Evolutionary conservation across 2,797 vertebrate species (phyloP).

Genomic region (Stomatorhinus walkeri): DNA sequence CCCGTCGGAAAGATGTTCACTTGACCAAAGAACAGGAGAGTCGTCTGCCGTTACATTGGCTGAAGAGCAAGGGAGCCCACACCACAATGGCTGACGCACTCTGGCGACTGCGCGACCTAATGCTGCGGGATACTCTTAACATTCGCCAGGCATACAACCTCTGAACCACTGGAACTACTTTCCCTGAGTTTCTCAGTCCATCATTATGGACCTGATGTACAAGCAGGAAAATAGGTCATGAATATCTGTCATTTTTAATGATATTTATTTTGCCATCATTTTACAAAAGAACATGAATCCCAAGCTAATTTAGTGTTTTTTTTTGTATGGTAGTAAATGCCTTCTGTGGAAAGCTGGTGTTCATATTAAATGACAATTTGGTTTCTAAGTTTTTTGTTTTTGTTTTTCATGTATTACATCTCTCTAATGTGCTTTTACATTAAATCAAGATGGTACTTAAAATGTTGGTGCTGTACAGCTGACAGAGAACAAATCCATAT

Average conservation of each 20-base stretch:
- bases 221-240: slow-evolving; percentile 40
- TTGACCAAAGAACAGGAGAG: slow-evolving; percentile 94
- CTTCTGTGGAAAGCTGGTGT: slow-evolving; percentile 40
- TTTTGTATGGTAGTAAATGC: slow-evolving; percentile 35
- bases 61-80: slow-evolving; percentile 98
- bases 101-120: slow-evolving; percentile 93
- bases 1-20: slow-evolving; percentile 80
- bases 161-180: slow-evolving; percentile 53
- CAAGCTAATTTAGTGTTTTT: slow-evolving; percentile 42
- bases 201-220: slow-evolving; percentile 35
- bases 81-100: slow-evolving; percentile 93
- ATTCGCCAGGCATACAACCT: slow-evolving; percentile 90
- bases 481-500: neutral
- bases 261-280: slow-evolving; percentile 46
- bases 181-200: slow-evolving; percentile 35
- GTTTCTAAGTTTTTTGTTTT: neutral
- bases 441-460: neutral
- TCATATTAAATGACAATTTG: slow-evolving; percentile 45
- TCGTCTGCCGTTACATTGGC: slow-evolving; percentile 89
- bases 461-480: neutral
- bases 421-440: neutral
- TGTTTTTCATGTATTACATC: neutral
- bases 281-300: slow-evolving; percentile 53
- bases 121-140: slow-evolving; percentile 93
- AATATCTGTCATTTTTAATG: slow-evolving; percentile 59